Evolutionary conservation across 2,113 vertebrate species (phyloP), one percentile per base, ranked within the genome.

Genomic region (Oncorhynchus kisutch): DNA sequence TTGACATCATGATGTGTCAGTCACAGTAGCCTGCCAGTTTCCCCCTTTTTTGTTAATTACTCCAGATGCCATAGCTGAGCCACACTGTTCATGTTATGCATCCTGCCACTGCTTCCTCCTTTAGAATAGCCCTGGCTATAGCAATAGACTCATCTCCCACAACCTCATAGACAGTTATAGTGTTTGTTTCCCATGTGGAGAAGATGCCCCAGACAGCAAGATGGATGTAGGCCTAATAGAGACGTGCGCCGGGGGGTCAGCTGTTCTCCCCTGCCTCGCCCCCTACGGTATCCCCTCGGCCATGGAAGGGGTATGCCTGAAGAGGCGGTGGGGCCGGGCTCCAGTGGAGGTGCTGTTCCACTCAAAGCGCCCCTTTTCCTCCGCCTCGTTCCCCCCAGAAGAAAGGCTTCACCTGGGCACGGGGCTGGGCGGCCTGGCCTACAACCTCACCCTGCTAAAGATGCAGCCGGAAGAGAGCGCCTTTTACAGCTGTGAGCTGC

Each of bases 401-500:
- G 80, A 75, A 62, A 62, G 7, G 3, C 34, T 91, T 49, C 84
- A 70, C 11, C 67, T 57, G 91, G 78, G 70, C 71, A 39, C 78
- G 0, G 39, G 84, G 12, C 84, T 78, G 1, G 0, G 24, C 0
- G 75, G 88, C 82, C 76, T 91, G 86, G 71, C 77, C 73, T 88
- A 83, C 83, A 85, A 82, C 67, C 77, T 92, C 49, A 92, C 86
- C 65, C 78, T 92, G 78, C 84, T 57, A 65, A 76, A 82, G 45
- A 85, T 91, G 75, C 90, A 87, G 82, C 81, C 83, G 0, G 82
- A 90, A 0, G 91, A 92, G 77, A 87, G 86, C 39, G 91, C 16
- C 72, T 72, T 90, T 64, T 92, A 91, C 86, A 90, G 88, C 81
- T 92, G 91, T 83, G 82, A 87, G 74, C 84, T 91, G 81, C 86